Conservation (phyloP, 2,888 invertebrate genomes). For the Athalia cordata region DNA sequence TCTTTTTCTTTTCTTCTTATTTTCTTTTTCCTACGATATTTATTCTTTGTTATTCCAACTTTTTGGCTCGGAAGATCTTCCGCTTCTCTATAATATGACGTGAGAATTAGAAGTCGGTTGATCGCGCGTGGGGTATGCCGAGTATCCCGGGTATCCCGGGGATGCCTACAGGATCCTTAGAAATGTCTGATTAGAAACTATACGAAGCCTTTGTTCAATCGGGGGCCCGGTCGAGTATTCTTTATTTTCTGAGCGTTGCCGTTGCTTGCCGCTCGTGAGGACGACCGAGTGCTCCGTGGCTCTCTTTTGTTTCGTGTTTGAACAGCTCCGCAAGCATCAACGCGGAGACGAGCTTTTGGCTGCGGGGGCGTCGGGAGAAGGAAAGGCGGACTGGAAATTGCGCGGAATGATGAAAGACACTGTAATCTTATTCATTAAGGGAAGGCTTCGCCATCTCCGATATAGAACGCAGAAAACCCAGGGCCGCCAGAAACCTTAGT, state of each 20-base stretch:
- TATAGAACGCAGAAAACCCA: slow-evolving; percentile 25
- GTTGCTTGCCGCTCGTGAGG: too few relatives aligned
- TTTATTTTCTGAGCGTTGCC: not conserved
- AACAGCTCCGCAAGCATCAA: not conserved
- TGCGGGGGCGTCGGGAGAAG: not conserved
- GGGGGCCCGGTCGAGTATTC: slow-evolving; percentile 9
- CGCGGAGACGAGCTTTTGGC: slow-evolving; percentile 13
- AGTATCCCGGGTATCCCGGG: slow-evolving; percentile 32
- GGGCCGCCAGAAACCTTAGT: not conserved
- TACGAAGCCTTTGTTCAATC: slow-evolving; percentile 41
- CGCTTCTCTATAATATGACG: too few relatives aligned
- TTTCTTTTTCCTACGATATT: too few relatives aligned
- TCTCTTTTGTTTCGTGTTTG: slow-evolving; percentile 40
- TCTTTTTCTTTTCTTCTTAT: not conserved
- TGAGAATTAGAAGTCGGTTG: too few relatives aligned
- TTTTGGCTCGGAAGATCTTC: too few relatives aligned
- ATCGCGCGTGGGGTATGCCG: not conserved
- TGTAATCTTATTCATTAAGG: slow-evolving; percentile 48
- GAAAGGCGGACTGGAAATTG: slow-evolving; percentile 37
- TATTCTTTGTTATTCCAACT: not conserved
- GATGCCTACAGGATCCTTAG: slow-evolving; percentile 34
- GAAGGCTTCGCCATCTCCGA: slow-evolving; percentile 39
- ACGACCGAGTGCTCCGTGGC: not conserved
- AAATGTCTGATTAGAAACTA: slow-evolving; percentile 45
- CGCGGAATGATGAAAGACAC: slow-evolving; percentile 47